These are phyloP conservation scores for Ptychadena robeensis DNA, from an alignment of 2,797 vertebrate species.

Conservation along the genomic window DNA sequence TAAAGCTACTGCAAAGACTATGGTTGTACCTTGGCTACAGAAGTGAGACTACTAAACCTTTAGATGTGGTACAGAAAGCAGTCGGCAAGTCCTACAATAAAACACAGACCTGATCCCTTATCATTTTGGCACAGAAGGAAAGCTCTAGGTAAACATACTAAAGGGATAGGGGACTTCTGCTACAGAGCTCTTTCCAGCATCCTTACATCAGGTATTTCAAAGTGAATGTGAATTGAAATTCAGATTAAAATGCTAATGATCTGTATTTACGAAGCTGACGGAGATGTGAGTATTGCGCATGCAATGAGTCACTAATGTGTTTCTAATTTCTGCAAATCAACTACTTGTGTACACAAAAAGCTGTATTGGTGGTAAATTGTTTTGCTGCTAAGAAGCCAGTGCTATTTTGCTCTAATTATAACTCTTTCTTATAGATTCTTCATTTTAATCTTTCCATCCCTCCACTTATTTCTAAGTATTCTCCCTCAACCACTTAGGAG, in stretches of 20 bases:
- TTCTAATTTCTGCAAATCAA: not conserved
- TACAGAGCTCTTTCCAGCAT: not conserved
- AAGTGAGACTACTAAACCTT: slow-evolving; percentile 26
- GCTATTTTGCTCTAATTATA: slow-evolving; percentile 6
- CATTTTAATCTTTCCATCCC: not conserved
- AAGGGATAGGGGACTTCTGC: not conserved
- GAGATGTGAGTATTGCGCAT: not conserved
- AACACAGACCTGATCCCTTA: slow-evolving; percentile 25
- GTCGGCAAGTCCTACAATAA: not conserved
- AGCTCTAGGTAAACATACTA: slow-evolving; percentile 15
- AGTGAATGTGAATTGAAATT: not conserved
- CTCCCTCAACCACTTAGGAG: not conserved
- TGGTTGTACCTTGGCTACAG: slow-evolving; percentile 24
- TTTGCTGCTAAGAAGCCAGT: not conserved
- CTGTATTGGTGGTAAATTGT: not conserved
- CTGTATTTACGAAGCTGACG: not conserved
- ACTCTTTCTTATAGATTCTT: not conserved
- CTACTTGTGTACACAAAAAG: not conserved
- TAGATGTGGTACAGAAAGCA: not conserved
- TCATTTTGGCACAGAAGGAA: slow-evolving; percentile 34
- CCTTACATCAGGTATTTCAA: slow-evolving; percentile 11
- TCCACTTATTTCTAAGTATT: not conserved
- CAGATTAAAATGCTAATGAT: not conserved
- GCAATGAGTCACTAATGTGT: not conserved
- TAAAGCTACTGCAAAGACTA: slow-evolving; percentile 28